Base-by-base conservation (phyloP, 2,113 vertebrate genomes). In the Cathartes aura region DNA sequence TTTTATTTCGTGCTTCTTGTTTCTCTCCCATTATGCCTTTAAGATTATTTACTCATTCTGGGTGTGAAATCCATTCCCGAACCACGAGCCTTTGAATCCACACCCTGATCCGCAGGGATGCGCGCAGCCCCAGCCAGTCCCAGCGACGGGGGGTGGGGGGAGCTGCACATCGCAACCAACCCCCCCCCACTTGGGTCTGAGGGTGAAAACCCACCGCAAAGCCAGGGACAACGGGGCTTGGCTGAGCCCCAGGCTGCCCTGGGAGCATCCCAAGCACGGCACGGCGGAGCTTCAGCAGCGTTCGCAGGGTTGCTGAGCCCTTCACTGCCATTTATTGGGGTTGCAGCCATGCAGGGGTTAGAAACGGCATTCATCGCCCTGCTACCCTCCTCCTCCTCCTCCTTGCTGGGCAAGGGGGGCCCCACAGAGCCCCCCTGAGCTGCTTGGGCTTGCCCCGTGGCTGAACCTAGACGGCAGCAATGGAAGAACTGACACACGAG, bases 101-200 rank as follows among this genome's bases (percentile, higher is more conserved):
- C 42, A 14, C 70, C 74, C 8, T 5, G 59, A 24, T 38, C 53
- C 5, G 1, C 1, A 3, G 82, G 76, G 68, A 47, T 45, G 16
- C 1, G 3, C 0, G 9, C 1, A 10, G n/a, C 40, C 27, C 22
- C 1, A 2, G 30, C 16, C 10, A 10, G 63, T 16, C 45, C 38
- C 5, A 6, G 47, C 0, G 1, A 30, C 1, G 20, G 12, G 14
- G 34, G 9, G 24, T 26, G 50, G 26, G 18, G 15, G 53, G 66
- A 50, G 48, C 42, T 36, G 15, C 21, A 4, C 40, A 26, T 56
- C 2, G 6, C 36, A 9, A 18, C 52, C 3, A 0, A 45, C 50
- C 47, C 26, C n/a, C 34, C 29, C 20, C 5, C 0, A 11, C 6
- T 62, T 4, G 34, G 43, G 13, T 38, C 50, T 15, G 34, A 20